A percentile compares a stretch with the other conserved stretches of the same genome.
These are phyloP conservation scores for Mimumesa dahlbomi DNA, from an alignment of 2,888 invertebrate species.

Conservation along the genomic window DNA sequence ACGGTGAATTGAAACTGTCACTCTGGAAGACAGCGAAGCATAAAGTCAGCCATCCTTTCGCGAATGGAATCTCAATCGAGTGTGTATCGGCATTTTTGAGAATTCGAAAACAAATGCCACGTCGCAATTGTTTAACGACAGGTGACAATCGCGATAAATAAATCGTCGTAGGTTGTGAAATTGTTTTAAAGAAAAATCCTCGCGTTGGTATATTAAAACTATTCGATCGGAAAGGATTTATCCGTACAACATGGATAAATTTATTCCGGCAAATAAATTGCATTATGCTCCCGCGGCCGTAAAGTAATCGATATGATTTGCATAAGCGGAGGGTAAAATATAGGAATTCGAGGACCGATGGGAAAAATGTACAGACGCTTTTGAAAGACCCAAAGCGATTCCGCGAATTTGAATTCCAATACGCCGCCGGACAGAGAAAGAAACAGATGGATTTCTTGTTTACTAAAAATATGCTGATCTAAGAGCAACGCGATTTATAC, in stretches of 20 bases:
- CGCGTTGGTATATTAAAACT: too few relatives aligned
- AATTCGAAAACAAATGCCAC: too few relatives aligned
- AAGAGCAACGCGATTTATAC: constrained; percentile 10
- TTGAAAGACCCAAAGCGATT: not conserved
- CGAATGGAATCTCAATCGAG: too few relatives aligned
- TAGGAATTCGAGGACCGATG: constrained; percentile 1
- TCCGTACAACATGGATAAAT: too few relatives aligned
- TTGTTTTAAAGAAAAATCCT: too few relatives aligned
- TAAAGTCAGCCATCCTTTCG: too few relatives aligned
- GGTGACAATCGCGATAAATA: too few relatives aligned
- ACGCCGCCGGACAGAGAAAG: not conserved
- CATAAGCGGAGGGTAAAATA: constrained; percentile 6
- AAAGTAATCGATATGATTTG: constrained; percentile 8
- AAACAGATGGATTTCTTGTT: constrained; percentile 26
- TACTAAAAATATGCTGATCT: constrained; percentile 17
- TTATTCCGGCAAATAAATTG: constrained; percentile 25
- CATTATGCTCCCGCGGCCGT: constrained; percentile 10
- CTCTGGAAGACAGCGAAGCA: too few relatives aligned
- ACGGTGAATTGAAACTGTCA: constrained; percentile 18
- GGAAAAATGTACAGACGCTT: not conserved
- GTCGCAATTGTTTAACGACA: too few relatives aligned
- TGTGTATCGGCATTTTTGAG: too few relatives aligned
- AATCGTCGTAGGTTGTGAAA: too few relatives aligned
- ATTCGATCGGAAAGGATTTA: too few relatives aligned
- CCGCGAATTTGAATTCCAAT: constrained; percentile 7